These are phyloP conservation scores for Aplysina aerophoba DNA, from an alignment of 37 sponge, comb jelly and placozoan species.

Conservation along the genomic window DNA sequence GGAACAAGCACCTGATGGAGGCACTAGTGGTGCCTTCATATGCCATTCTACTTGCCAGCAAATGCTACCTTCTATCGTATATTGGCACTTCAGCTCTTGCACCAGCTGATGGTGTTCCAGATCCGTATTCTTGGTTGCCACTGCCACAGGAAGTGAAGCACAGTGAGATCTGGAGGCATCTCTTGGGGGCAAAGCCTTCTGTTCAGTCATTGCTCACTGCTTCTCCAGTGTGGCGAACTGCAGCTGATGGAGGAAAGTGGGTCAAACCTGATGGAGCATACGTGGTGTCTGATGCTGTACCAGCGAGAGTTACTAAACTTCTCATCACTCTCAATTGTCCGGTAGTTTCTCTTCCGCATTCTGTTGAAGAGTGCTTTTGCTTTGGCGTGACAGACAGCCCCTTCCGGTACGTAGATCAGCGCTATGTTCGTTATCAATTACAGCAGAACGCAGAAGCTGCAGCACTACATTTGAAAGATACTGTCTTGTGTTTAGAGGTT, in stretches of 20 bases:
- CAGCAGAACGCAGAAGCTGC: conserved; percentile 13
- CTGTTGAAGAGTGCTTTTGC: neutral
- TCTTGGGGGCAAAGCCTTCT: conserved; percentile 21
- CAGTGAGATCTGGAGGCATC: conserved; percentile 30
- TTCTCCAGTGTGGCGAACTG: conserved; percentile 40
- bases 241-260: conserved; percentile 59
- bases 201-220: neutral
- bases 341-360: conserved; percentile 42
- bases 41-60: conserved; percentile 52
- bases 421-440: conserved; percentile 31
- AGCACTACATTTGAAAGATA: neutral
- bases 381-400: neutral
- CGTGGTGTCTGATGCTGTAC: conserved; percentile 29
- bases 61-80: conserved; percentile 36
- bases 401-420: neutral
- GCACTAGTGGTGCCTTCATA: conserved; percentile 48
- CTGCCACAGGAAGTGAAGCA: conserved; percentile 34
- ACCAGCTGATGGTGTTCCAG: conserved; percentile 13
- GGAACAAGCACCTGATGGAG: conserved; percentile 64
- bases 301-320: conserved; percentile 11
- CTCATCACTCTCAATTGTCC: conserved; percentile 16
- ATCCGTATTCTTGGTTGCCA: conserved; percentile 68
- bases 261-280: conserved; percentile 37
- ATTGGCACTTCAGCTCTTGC: neutral
- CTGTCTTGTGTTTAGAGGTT: neutral